Conservation (phyloP, 2,888 invertebrate genomes). For the Nephrotoma appendiculata region DNA sequence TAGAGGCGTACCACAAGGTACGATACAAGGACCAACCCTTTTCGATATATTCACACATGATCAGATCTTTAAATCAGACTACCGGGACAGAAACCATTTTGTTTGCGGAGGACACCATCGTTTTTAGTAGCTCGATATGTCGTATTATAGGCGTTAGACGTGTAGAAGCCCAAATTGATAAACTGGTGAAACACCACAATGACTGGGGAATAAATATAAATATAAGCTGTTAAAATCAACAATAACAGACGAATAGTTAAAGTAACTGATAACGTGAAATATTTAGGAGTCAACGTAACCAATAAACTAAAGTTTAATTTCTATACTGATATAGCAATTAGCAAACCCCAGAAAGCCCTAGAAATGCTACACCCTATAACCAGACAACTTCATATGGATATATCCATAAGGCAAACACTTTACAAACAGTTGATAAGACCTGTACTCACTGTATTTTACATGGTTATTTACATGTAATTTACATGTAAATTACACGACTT, state of each 20-base stretch:
- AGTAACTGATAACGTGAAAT: neutral
- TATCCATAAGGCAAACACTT: neutral
- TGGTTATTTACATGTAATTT: too few relatives aligned
- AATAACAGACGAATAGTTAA: neutral
- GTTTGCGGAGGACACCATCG: neutral
- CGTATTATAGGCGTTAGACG: neutral
- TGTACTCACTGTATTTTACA: too few relatives aligned
- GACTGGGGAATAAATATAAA: neutral
- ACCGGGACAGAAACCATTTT: neutral
- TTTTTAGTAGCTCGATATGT: neutral
- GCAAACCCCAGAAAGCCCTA: neutral
- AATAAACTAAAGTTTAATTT: neutral
- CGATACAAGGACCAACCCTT: neutral
- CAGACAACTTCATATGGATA: neutral
- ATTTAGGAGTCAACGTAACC: neutral
- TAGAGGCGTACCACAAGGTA: neutral
- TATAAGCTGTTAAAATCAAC: neutral
- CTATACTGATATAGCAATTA: neutral
- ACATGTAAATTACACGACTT: too few relatives aligned
- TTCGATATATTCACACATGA: neutral
- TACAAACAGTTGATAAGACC: neutral
- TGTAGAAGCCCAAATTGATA: neutral
- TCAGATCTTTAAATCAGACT: neutral
- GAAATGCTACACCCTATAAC: neutral
- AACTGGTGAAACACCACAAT: neutral